These are phyloP conservation scores for Tachycineta bicolor DNA, from an alignment of 2,113 vertebrate species.

Conservation along the genomic window DNA sequence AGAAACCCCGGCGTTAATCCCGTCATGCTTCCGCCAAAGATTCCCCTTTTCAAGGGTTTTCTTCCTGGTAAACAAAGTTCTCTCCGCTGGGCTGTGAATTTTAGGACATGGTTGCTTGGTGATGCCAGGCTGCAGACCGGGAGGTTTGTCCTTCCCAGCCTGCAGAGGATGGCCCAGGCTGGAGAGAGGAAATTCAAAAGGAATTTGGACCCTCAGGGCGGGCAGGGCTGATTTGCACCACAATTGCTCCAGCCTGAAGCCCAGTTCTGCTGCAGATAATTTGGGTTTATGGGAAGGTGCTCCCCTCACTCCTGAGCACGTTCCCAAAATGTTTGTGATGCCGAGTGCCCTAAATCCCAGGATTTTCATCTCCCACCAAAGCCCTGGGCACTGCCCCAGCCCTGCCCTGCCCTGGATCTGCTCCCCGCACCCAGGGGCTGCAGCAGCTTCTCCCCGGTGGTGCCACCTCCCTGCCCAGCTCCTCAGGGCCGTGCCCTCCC, in stretches of 20 bases:
- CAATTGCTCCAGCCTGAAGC: rapidly evolving
- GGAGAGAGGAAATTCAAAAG: not conserved
- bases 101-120: constrained; percentile 73
- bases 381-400: rapidly evolving
- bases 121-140: constrained; percentile 43
- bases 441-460: not conserved
- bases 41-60: constrained; percentile 78
- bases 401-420: not conserved
- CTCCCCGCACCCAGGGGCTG: not conserved
- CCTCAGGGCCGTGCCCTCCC: not conserved
- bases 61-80: constrained; percentile 80
- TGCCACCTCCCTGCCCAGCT: not conserved
- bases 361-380: too few relatives aligned
- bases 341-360: too few relatives aligned
- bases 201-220: not conserved
- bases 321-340: too few relatives aligned
- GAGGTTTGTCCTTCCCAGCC: not conserved
- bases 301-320: too few relatives aligned
- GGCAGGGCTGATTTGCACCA: not conserved
- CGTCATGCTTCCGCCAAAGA: constrained; percentile 74
- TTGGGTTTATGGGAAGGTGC: rapidly evolving
- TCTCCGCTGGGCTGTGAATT: constrained; percentile 64
- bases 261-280: rapidly evolving
- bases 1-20: constrained; percentile 72
- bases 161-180: not conserved